A percentile compares a stretch with the other conserved stretches of the same genome.
Evolutionary conservation across 1,140 invertebrate species (phyloP).

Genomic region (Sinonovacula constricta): DNA sequence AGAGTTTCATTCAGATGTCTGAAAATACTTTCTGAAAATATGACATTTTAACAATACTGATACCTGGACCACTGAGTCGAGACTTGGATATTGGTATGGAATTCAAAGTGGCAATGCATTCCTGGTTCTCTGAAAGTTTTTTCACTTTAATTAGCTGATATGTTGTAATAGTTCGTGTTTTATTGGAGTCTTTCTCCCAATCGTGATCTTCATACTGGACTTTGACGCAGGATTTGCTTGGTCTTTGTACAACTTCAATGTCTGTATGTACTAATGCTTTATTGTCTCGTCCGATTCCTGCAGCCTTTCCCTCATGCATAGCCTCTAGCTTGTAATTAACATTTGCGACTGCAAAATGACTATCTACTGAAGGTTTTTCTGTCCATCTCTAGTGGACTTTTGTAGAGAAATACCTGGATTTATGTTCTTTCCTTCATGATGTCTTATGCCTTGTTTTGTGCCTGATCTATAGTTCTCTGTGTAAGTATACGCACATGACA

Average conservation of each 20-base stretch:
- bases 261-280: conserved; percentile 39
- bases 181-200: conserved; percentile 28
- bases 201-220: conserved; percentile 28
- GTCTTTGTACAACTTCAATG: conserved; percentile 29
- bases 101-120: background rate
- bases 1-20: conserved; percentile 46
- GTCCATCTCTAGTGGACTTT: conserved; percentile 27
- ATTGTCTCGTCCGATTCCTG: conserved; percentile 18
- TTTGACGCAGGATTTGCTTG: conserved; percentile 24
- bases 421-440: conserved; percentile 19
- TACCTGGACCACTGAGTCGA: background rate
- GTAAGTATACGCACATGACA: conserved; percentile 35
- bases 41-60: conserved; percentile 3
- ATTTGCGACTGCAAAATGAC: conserved; percentile 11
- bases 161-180: conserved; percentile 20
- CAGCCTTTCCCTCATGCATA: conserved; percentile 3
- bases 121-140: conserved; percentile 1
- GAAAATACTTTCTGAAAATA: conserved; percentile 27
- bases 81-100: conserved; percentile 8
- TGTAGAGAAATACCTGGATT: conserved; percentile 25
- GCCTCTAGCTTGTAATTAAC: conserved; percentile 1
- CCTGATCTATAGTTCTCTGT: conserved; percentile 21
- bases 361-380: conserved; percentile 9
- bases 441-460: conserved; percentile 8
- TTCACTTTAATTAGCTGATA: conserved; percentile 17